phyloP scores from a whole-genome alignment of 1,140 invertebrate species.

The Drusus annulatus region DNA sequence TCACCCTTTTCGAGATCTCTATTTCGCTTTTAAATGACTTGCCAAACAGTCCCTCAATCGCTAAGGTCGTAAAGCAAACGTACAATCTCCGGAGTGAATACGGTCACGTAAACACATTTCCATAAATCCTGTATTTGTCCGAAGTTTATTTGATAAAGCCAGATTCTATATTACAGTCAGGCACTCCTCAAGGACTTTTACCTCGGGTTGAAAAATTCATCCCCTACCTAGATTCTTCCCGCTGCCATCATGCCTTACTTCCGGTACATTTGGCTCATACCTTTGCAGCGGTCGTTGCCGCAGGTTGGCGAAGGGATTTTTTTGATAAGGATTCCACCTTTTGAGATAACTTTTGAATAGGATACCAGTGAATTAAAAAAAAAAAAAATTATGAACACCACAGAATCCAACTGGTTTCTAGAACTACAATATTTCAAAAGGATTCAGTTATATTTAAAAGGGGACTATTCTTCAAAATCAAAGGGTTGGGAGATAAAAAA shows the following conservation, averaged over 20 bases:
- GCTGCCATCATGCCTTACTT: constrained; percentile 6
- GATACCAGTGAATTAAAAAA: too few species aligned
- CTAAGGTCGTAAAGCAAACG: constrained; percentile 4
- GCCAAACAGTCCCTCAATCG: too few species aligned
- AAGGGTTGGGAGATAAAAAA: too few species aligned
- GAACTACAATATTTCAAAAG: too few species aligned
- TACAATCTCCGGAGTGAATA: not conserved
- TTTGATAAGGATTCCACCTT: too few species aligned
- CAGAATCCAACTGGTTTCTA: too few species aligned
- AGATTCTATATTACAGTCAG: constrained; percentile 14
- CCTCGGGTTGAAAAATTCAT: constrained; percentile 1
- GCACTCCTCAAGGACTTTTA: not conserved
- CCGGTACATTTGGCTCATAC: not conserved
- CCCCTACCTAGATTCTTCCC: not conserved
- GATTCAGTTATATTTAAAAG: too few species aligned
- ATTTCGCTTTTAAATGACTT: too few species aligned
- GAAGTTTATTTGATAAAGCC: constrained; percentile 16
- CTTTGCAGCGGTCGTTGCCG: not conserved
- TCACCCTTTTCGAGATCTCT: too few species aligned
- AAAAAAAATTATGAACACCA: too few species aligned
- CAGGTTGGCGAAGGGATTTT: not conserved
- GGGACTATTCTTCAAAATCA: too few species aligned
- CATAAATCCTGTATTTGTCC: constrained; percentile 14
- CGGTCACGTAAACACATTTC: constrained; percentile 18
- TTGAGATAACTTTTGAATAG: too few species aligned